A percentile compares a stretch with the other conserved stretches of the same genome.
Evolutionary conservation across 2,797 vertebrate genomes (phyloP).

Genomic region (Sebastes trivittatus): DNA sequence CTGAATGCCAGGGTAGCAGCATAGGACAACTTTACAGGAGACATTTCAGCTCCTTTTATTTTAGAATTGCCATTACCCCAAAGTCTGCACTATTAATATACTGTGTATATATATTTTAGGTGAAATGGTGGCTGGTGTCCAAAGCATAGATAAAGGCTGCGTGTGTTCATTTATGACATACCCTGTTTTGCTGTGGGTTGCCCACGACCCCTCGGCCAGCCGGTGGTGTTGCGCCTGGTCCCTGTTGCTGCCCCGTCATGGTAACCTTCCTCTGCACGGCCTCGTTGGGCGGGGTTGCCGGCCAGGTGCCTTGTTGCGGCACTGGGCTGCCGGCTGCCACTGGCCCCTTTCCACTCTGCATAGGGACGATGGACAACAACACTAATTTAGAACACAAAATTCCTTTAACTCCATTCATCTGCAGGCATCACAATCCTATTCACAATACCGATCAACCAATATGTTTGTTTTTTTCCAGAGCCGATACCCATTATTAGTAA

Average conservation of each 20-base stretch:
- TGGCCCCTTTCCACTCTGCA: constrained; percentile 86
- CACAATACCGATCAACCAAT: not conserved
- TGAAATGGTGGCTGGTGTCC: constrained; percentile 12
- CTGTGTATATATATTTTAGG: constrained; percentile 3
- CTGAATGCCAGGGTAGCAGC: constrained; percentile 52
- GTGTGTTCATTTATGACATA: constrained; percentile 54
- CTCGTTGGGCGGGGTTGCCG: constrained; percentile 73
- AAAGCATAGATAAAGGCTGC: not conserved
- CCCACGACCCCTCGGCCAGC: constrained; percentile 81
- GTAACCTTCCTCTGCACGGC: constrained; percentile 90
- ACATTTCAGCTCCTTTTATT: constrained; percentile 42
- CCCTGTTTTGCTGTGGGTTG: constrained; percentile 83
- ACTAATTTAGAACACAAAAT: constrained; percentile 9
- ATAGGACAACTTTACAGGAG: constrained; percentile 48
- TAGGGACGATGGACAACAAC: constrained; percentile 17
- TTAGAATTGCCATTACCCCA: constrained; percentile 17
- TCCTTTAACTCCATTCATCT: constrained; percentile 7
- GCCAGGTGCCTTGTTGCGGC: constrained; percentile 71
- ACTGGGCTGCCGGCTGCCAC: constrained; percentile 75
- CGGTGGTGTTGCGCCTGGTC: constrained; percentile 58
- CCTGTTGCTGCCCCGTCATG: constrained; percentile 72
- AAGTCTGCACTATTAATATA: constrained; percentile 25
- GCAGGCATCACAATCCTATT: not conserved
- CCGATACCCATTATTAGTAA: not conserved
- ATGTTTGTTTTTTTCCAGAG: not conserved